A percentile compares a stretch with the other conserved stretches of the same genome.
Conservation (phyloP, 2,888 invertebrate genomes). For the Drosophila ezoana region DNA sequence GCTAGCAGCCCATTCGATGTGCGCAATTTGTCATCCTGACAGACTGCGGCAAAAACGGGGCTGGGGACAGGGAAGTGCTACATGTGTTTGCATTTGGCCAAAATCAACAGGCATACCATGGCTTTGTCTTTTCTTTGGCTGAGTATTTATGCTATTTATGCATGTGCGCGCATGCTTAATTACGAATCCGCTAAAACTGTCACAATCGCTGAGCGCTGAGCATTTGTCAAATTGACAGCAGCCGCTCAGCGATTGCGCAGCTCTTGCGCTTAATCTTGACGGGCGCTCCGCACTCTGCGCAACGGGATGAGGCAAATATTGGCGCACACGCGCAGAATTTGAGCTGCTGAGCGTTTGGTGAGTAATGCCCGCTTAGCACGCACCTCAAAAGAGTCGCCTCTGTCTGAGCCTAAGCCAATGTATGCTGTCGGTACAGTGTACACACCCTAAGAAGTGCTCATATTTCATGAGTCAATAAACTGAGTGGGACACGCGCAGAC, state of each 20-base stretch:
- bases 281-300: conserved; percentile 19
- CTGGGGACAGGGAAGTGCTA: conserved; percentile 3
- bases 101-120: conserved; percentile 31
- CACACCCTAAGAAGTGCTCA: conserved; percentile 77
- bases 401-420: conserved; percentile 8
- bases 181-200: conserved; percentile 81
- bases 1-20: conserved; percentile 38
- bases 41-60: conserved; percentile 32
- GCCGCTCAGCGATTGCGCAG: conserved; percentile 61
- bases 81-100: conserved; percentile 41
- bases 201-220: conserved; percentile 72
- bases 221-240: conserved; percentile 82
- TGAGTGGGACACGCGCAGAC: conserved; percentile 58
- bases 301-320: conserved; percentile 29
- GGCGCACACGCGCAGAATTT: conserved; percentile 58
- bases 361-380: conserved; percentile 76
- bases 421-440: conserved; percentile 36
- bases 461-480: conserved; percentile 79
- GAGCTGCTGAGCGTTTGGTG: conserved; percentile 57
- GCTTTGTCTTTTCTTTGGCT: conserved; percentile 33
- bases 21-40: conserved; percentile 74
- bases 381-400: conserved; percentile 55
- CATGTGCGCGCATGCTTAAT: conserved; percentile 81
- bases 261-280: conserved; percentile 69
- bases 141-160: conserved; percentile 70